Evolutionary conservation across 1,140 invertebrate species (phyloP).

Genomic region (Tetragnatha versicolor): DNA sequence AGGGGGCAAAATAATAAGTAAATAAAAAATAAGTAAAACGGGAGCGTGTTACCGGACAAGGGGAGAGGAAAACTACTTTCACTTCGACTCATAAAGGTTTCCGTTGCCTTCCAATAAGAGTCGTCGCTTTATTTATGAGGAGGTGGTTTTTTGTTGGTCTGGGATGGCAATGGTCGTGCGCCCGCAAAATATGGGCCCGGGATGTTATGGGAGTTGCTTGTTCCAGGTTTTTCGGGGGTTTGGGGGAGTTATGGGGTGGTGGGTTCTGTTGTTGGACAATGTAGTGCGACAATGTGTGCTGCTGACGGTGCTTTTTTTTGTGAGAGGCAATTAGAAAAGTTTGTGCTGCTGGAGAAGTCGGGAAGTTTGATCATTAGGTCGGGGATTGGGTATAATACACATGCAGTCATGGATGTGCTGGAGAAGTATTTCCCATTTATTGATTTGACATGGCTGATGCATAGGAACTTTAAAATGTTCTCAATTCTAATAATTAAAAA

Average conservation of each 20-base stretch:
- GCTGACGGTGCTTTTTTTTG: background rate
- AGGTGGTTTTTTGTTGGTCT: background rate
- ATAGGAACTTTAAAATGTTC: no score
- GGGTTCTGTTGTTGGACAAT: background rate
- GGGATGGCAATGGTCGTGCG: no score
- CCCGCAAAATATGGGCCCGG: no score
- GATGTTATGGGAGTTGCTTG: slow-evolving; percentile 7
- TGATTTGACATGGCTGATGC: no score
- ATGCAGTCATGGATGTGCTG: no score
- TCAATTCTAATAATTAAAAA: no score
- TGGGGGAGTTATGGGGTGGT: no score
- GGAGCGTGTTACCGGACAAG: slow-evolving; percentile 17
- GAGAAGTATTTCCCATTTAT: no score
- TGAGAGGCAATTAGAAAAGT: background rate
- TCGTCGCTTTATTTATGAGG: slow-evolving; percentile 39
- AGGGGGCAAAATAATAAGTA: background rate
- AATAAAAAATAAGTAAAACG: background rate
- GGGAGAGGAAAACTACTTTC: slow-evolving; percentile 38
- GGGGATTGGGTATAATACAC: no score
- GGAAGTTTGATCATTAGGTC: no score
- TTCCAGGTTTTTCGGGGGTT: background rate
- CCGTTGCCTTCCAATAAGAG: slow-evolving; percentile 10
- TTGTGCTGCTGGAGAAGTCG: no score
- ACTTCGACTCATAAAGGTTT: slow-evolving; percentile 41
- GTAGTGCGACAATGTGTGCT: background rate